Conservation (phyloP, 2,888 invertebrate genomes). For the Xanthorhoe designata region DNA sequence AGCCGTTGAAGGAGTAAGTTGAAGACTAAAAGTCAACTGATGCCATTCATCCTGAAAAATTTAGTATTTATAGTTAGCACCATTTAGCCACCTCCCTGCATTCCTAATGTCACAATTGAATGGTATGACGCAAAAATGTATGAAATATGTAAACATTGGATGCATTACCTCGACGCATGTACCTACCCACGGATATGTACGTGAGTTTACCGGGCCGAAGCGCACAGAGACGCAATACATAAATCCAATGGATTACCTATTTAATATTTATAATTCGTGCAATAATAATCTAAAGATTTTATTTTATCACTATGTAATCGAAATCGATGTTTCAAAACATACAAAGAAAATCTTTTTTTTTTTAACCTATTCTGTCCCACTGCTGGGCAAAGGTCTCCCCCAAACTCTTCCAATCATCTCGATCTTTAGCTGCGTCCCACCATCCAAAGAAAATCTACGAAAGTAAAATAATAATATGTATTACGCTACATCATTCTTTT, state of each 20-base stretch:
- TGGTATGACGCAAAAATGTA: conserved; percentile 78
- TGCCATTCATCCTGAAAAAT: conserved; percentile 72
- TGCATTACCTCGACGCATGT: conserved; percentile 76
- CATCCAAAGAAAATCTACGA: no score
- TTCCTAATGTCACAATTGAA: conserved; percentile 74
- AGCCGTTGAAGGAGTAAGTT: conserved; percentile 59
- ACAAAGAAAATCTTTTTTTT: no score
- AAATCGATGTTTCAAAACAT: no score
- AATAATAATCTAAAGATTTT: no score
- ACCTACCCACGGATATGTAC: conserved; percentile 48
- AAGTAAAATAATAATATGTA: no score
- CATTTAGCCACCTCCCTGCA: conserved; percentile 71
- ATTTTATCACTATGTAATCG: no score
- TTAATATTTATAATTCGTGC: conserved; percentile 63
- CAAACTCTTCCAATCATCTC: no score
- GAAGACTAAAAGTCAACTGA: conserved; percentile 69
- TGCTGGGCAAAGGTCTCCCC: no score
- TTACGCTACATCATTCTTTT: no score
- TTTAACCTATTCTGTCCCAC: no score
- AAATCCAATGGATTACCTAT: conserved; percentile 73
- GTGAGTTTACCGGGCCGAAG: conserved; percentile 61
- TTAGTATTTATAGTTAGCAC: conserved; percentile 76
- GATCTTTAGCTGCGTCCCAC: no score
- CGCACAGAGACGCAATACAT: conserved; percentile 69
- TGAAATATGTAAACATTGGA: conserved; percentile 82